Conservation (phyloP, 2,888 invertebrate genomes). For the Pristionchus exspectatus region DNA sequence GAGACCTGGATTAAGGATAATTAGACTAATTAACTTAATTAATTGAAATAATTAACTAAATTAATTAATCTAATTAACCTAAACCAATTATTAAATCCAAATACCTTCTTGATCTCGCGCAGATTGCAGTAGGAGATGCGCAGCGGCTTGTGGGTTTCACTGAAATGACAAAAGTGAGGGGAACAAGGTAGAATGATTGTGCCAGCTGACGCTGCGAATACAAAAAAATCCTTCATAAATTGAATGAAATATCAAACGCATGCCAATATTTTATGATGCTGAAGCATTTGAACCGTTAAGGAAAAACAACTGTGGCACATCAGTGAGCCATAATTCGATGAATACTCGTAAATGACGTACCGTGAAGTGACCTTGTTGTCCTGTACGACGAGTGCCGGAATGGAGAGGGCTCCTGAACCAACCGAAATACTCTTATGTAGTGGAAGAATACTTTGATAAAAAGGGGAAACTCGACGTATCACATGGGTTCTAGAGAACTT, state of each 20-base stretch:
- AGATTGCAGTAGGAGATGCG: conserved; percentile 70
- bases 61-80: not conserved
- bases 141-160: conserved; percentile 55
- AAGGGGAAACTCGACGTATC: no score
- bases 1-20: conserved; percentile 55
- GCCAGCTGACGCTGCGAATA: not conserved
- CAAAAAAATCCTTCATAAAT: not conserved
- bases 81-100: not conserved
- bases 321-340: no score
- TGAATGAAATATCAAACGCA: not conserved
- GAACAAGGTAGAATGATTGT: no score
- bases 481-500: not conserved
- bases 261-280: no score
- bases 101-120: conserved; percentile 66
- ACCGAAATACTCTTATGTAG: not conserved
- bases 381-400: conserved; percentile 64
- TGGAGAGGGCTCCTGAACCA: conserved; percentile 67
- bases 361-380: conserved; percentile 48
- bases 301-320: no score
- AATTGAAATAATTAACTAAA: not conserved
- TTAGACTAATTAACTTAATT: not conserved
- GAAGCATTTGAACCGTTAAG: no score
- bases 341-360: not conserved
- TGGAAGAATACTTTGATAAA: not conserved
- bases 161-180: not conserved